A percentile compares a stretch with the other conserved stretches of the same genome.
These are phyloP conservation scores for Amphipyra berbera DNA, from an alignment of 2,888 invertebrate species.

Conservation along the genomic window DNA sequence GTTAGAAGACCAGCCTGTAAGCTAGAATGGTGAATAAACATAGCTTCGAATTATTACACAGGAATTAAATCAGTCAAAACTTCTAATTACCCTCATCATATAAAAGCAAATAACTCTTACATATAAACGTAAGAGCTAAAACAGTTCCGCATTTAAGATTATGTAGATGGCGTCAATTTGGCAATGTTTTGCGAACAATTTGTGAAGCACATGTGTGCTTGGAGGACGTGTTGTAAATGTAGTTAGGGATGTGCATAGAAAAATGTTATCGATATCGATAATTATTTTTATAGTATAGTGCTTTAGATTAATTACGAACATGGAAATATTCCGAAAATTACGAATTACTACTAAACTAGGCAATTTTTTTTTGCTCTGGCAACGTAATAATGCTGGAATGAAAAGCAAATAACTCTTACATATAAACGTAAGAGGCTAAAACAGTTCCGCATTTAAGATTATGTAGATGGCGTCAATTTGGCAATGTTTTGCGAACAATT, in stretches of 20 bases:
- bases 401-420: conserved; percentile 34
- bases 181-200: conserved; percentile 66
- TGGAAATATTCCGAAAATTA: too few species aligned
- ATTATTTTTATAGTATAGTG: too few species aligned
- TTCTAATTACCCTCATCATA: conserved; percentile 47
- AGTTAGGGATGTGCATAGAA: conserved; percentile 32
- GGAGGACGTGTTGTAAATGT: conserved; percentile 57
- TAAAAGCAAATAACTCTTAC: conserved; percentile 33
- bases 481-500: conserved; percentile 66
- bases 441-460: conserved; percentile 59
- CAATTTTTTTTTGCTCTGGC: too few species aligned
- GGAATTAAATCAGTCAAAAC: background rate
- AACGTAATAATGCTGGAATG: too few species aligned
- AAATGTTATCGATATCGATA: conserved; percentile 26
- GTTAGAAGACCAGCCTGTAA: too few species aligned
- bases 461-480: conserved; percentile 61
- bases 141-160: conserved; percentile 59
- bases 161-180: conserved; percentile 61
- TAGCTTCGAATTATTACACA: too few species aligned
- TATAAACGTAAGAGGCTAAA: conserved; percentile 45
- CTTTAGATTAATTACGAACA: too few species aligned
- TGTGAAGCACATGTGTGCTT: conserved; percentile 62
- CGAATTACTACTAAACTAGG: too few species aligned
- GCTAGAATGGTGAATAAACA: too few species aligned
- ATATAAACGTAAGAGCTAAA: conserved; percentile 45